Evolutionary conservation across 37 sponge, comb jelly and placozoan species (phyloP).

Genomic region (Spongilla lacustris): DNA sequence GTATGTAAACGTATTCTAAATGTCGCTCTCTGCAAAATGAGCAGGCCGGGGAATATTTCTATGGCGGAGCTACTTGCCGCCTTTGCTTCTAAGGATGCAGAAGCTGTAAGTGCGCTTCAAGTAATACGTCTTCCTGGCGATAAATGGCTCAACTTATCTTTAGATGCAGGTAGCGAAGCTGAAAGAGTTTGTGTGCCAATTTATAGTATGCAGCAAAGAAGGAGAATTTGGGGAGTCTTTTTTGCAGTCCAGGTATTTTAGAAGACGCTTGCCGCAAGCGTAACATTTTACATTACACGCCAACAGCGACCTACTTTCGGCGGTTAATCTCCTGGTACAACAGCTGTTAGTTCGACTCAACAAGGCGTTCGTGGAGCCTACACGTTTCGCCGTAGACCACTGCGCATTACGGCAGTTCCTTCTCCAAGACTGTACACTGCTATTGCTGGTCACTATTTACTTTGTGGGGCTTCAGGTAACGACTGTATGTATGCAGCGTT

Average conservation of each 20-base stretch:
- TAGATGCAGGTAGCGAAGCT: conserved; percentile 40
- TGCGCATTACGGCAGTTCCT: conserved; percentile 55
- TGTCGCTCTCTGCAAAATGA: background rate
- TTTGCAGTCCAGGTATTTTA: conserved; percentile 13
- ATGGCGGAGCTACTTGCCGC: conserved; percentile 19
- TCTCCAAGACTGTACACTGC: conserved; percentile 47
- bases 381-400: conserved; percentile 9
- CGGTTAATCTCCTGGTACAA: conserved; percentile 64
- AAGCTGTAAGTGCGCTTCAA: conserved; percentile 13
- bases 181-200: conserved; percentile 42
- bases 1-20: background rate
- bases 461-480: conserved; percentile 61
- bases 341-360: conserved; percentile 63
- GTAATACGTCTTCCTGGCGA: background rate
- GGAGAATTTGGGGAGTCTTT: conserved; percentile 1
- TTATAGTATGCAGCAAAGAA: conserved; percentile 17
- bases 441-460: conserved; percentile 56
- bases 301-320: conserved; percentile 55
- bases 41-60: background rate
- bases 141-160: no score
- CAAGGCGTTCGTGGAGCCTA: conserved; percentile 37
- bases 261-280: background rate
- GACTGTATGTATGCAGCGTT: background rate
- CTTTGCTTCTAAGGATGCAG: conserved; percentile 9
- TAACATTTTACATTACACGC: background rate